phyloP scores from a whole-genome alignment of 2,888 invertebrate genomes.

The Cantharis flavilabris region DNA sequence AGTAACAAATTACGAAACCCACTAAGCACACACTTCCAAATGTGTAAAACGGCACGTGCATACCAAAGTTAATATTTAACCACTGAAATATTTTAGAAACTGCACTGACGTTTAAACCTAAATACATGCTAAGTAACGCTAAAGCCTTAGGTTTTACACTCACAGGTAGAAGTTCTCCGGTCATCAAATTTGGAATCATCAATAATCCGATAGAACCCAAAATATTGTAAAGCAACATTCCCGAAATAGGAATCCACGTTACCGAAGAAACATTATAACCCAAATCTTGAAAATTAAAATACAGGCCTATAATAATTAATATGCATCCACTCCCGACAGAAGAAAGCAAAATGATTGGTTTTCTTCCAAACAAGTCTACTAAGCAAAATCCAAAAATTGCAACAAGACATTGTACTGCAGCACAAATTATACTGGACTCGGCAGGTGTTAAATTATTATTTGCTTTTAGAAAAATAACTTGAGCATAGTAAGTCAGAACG shows the following conservation, averaged over 20 bases:
- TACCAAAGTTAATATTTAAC: slow-evolving; percentile 39
- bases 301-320: slow-evolving; percentile 35
- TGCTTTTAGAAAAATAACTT: slow-evolving; percentile 48
- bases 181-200: slow-evolving; percentile 37
- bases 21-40: slow-evolving; percentile 40
- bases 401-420: slow-evolving; percentile 50
- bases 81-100: slow-evolving; percentile 47
- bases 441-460: slow-evolving; percentile 44
- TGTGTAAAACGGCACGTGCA: slow-evolving; percentile 43
- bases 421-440: slow-evolving; percentile 54
- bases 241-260: slow-evolving; percentile 38
- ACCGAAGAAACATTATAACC: slow-evolving; percentile 32
- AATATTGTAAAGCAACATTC: slow-evolving; percentile 36
- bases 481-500: slow-evolving; percentile 43
- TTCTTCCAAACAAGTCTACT: slow-evolving; percentile 53
- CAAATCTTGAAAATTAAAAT: slow-evolving; percentile 30
- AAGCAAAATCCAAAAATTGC: slow-evolving; percentile 44
- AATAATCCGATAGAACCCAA: slow-evolving; percentile 39
- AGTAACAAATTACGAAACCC: slow-evolving; percentile 42
- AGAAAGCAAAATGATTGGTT: slow-evolving; percentile 53
- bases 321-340: slow-evolving; percentile 53
- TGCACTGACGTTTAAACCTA: slow-evolving; percentile 39
- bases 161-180: slow-evolving; percentile 42
- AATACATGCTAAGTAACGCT: slow-evolving; percentile 41
- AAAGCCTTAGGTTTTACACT: slow-evolving; percentile 46